phyloP scores from a whole-genome alignment of 2,797 vertebrate genomes.

The Morelia viridis region DNA sequence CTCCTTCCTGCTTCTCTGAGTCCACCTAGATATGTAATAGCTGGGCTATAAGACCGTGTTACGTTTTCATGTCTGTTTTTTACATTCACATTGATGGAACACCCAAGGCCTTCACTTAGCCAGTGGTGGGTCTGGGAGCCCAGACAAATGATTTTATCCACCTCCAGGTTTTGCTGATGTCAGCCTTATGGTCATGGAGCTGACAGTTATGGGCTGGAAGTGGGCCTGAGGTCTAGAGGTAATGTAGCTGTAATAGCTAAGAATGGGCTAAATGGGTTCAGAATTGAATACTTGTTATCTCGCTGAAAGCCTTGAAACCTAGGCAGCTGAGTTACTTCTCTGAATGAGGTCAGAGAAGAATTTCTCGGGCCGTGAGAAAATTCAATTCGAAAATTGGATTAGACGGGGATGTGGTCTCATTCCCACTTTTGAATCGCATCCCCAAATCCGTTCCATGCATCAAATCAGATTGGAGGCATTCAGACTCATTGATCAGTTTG shows the following conservation, averaged over 20 bases:
- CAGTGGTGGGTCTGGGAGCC: background rate
- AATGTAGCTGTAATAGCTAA: conserved; percentile 7
- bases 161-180: conserved; percentile 35
- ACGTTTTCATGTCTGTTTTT: background rate
- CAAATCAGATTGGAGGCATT: background rate
- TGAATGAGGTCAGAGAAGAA: background rate
- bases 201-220: conserved; percentile 26
- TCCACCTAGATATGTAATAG: conserved; percentile 21
- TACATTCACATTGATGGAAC: conserved; percentile 43
- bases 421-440: background rate
- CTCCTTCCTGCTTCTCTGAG: background rate
- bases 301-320: background rate
- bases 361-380: background rate
- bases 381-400: background rate
- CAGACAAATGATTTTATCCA: conserved; percentile 40
- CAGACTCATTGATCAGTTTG: background rate
- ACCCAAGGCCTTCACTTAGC: conserved; percentile 4
- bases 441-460: background rate
- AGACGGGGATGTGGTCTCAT: background rate
- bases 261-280: conserved; percentile 45
- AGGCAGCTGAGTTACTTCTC: background rate
- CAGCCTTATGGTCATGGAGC: conserved; percentile 22
- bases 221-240: conserved; percentile 12
- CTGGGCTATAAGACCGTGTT: conserved; percentile 39
- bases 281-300: background rate